Evolutionary conservation across 2,888 invertebrate genomes (phyloP).

Genomic region (Imbricaverruca yamaguchii): DNA sequence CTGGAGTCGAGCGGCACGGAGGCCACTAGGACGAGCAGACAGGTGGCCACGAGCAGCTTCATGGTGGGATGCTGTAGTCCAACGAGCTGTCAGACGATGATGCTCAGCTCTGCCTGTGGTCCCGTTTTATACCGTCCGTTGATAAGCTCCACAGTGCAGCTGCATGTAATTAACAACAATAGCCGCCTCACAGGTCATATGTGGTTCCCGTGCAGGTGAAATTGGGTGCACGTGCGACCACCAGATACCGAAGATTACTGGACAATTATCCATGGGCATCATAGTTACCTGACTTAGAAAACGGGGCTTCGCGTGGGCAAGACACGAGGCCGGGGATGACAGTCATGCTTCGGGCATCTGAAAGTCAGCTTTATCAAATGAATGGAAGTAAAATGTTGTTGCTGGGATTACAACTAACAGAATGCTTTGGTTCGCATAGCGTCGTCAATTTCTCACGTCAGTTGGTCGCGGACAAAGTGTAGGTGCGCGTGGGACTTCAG

Average conservation of each 20-base stretch:
- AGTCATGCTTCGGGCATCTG: no score
- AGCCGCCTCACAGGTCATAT: background rate
- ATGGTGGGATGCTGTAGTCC: background rate
- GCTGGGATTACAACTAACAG: no score
- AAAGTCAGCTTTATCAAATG: no score
- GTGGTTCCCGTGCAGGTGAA: background rate
- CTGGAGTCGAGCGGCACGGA: constrained; percentile 3
- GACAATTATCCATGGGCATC: no score
- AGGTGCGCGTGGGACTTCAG: no score
- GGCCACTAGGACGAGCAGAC: background rate
- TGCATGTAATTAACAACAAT: background rate
- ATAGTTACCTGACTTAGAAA: no score
- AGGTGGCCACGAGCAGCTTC: background rate
- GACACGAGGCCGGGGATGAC: background rate
- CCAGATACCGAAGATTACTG: no score
- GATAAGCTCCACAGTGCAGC: background rate
- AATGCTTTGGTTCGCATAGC: no score
- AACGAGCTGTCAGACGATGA: background rate
- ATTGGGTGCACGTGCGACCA: background rate
- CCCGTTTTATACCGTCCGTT: background rate
- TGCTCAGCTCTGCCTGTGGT: background rate
- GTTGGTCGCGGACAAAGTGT: no score
- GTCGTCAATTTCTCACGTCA: no score
- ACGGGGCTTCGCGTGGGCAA: background rate
- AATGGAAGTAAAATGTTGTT: no score